Evolutionary conservation across 2,113 vertebrate species (phyloP).

Genomic region (Myrmophylax atrothorax): DNA sequence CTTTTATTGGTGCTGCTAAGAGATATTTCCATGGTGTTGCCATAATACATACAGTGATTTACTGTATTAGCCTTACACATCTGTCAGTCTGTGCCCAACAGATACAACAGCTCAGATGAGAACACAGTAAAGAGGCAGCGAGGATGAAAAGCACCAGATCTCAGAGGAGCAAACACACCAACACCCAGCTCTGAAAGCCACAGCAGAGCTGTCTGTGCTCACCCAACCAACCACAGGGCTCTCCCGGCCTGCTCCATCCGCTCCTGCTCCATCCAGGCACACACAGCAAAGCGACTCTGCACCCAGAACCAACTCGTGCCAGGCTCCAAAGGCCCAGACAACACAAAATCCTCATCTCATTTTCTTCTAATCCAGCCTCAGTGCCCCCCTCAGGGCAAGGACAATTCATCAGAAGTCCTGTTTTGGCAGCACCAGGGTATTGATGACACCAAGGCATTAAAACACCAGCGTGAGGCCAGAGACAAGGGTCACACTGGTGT

Average conservation of each 20-base stretch:
- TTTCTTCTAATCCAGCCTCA: not conserved
- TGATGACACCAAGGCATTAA: not conserved
- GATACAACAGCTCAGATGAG: constrained; percentile 8
- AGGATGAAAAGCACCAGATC: constrained; percentile 14
- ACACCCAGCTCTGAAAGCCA: not conserved
- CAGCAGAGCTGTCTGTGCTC: not conserved
- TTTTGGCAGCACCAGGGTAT: not conserved
- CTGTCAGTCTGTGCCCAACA: constrained; percentile 32
- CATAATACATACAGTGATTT: constrained; percentile 39
- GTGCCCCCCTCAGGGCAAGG: too few species aligned
- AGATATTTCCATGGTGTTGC: constrained; percentile 55
- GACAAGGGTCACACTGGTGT: not conserved
- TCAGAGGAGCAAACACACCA: constrained; percentile 3
- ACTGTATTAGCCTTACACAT: constrained; percentile 17
- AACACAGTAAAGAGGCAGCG: not conserved
- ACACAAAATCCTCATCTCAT: not conserved
- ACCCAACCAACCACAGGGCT: not conserved
- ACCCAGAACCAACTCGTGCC: not conserved
- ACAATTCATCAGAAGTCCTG: not conserved
- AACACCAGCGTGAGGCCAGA: not conserved
- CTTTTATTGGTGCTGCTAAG: constrained; percentile 33
- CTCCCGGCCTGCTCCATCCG: not conserved
- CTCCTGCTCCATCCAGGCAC: not conserved
- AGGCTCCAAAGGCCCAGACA: not conserved
- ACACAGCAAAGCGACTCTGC: not conserved